A percentile compares a stretch with the other conserved stretches of the same genome.
Conservation (phyloP, 2,113 vertebrate species). For the Phrynocephalus versicolor region DNA sequence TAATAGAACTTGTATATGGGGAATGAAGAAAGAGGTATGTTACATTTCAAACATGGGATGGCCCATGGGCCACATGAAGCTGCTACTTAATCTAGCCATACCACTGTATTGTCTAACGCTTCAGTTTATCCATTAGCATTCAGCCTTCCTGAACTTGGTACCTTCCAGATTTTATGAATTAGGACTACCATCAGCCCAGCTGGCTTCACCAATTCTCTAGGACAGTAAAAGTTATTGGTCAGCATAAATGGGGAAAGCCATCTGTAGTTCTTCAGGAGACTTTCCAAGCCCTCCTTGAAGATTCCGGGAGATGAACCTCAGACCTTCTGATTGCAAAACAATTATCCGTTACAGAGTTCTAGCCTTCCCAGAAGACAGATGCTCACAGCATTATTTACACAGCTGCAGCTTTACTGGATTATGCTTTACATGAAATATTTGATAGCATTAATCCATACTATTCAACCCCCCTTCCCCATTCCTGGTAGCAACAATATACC, state of each 20-base stretch:
- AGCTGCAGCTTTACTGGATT: neutral
- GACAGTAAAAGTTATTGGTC: neutral
- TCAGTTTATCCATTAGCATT: neutral
- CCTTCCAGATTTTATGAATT: neutral
- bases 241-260: neutral
- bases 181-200: neutral
- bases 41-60: neutral
- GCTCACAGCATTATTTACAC: neutral
- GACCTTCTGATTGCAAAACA: neutral
- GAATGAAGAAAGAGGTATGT: neutral
- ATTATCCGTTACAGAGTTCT: neutral
- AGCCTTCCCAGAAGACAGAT: neutral
- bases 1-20: neutral
- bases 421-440: neutral
- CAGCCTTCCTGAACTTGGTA: neutral
- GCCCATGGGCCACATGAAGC: neutral
- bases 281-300: neutral
- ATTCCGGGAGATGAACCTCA: neutral
- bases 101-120: neutral
- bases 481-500: neutral
- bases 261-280: no score
- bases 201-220: neutral
- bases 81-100: neutral
- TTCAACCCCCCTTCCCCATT: neutral
- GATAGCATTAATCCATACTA: neutral